phyloP scores from a whole-genome alignment of 2,797 vertebrate genomes.

The Crocodylus rhombifer region DNA sequence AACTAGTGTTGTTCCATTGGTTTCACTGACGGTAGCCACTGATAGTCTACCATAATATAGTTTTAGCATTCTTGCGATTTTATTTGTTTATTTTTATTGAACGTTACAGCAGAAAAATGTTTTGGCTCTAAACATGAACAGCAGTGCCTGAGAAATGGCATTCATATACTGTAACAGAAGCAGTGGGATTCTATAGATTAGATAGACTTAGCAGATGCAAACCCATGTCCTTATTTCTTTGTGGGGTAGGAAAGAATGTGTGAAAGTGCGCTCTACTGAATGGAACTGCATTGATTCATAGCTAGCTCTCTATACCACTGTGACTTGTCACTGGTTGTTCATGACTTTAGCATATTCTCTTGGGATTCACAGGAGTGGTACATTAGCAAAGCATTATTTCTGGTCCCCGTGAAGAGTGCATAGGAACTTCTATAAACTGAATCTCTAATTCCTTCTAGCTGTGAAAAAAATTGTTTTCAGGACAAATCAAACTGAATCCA shows the following conservation, averaged over 20 bases:
- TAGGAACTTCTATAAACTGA: slow-evolving; percentile 18
- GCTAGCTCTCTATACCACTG: slow-evolving; percentile 25
- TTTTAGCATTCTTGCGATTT: slow-evolving; percentile 27
- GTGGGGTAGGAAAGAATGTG: neutral
- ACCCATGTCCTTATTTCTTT: slow-evolving; percentile 26
- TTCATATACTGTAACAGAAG: neutral
- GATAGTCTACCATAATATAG: slow-evolving; percentile 10
- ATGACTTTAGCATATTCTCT: slow-evolving; percentile 40
- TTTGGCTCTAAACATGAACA: slow-evolving; percentile 23
- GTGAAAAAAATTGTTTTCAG: neutral
- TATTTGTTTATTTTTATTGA: slow-evolving; percentile 19
- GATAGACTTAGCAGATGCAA: slow-evolving; percentile 42
- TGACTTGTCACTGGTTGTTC: slow-evolving; percentile 57
- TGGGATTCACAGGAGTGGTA: slow-evolving; percentile 46
- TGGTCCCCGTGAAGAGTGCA: slow-evolving; percentile 26
- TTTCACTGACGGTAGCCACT: neutral
- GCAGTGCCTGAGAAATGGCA: slow-evolving; percentile 24
- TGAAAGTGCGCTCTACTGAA: slow-evolving; percentile 22
- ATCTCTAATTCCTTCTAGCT: neutral
- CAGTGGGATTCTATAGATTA: slow-evolving; percentile 10
- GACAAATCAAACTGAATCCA: neutral
- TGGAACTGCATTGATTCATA: slow-evolving; percentile 43
- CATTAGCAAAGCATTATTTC: slow-evolving; percentile 54
- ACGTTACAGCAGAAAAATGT: slow-evolving; percentile 28
- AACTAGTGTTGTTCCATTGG: neutral